phyloP scores from a whole-genome alignment of 2,888 invertebrate genomes.

The Caenorhabditis doughertyi region DNA sequence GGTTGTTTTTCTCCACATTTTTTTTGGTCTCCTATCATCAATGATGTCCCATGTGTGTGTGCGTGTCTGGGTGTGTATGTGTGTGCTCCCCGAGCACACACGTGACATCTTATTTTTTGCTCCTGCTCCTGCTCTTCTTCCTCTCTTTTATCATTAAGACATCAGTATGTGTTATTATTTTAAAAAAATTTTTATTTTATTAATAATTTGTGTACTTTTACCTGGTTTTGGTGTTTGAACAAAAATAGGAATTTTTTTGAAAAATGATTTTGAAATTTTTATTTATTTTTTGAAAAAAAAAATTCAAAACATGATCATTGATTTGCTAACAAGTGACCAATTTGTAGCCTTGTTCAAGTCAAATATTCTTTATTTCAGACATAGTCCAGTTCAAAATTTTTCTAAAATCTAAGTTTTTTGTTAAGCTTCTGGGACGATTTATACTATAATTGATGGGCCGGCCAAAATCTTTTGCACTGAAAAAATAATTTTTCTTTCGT shows the following conservation, averaged over 20 bases:
- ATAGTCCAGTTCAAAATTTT: no score
- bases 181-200: neutral
- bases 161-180: neutral
- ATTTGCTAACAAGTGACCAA: no score
- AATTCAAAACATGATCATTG: neutral
- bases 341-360: no score
- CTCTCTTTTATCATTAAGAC: slow-evolving; percentile 19
- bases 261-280: neutral
- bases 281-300: neutral
- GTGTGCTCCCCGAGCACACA: slow-evolving; percentile 57
- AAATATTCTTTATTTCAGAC: no score
- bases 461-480: no score
- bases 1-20: neutral
- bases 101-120: slow-evolving; percentile 43
- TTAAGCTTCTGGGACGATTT: no score
- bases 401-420: no score
- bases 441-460: no score
- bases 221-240: neutral
- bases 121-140: slow-evolving; percentile 1
- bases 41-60: slow-evolving; percentile 12
- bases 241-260: neutral
- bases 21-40: slow-evolving; percentile 8
- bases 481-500: no score
- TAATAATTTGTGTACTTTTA: slow-evolving; percentile 20
- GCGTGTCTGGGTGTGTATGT: no score